Percentiles rank a stretch among this genome's conserved stretches.
phyloP scores from a whole-genome alignment of 2,113 vertebrate genomes.

The Lophochroa leadbeateri region DNA sequence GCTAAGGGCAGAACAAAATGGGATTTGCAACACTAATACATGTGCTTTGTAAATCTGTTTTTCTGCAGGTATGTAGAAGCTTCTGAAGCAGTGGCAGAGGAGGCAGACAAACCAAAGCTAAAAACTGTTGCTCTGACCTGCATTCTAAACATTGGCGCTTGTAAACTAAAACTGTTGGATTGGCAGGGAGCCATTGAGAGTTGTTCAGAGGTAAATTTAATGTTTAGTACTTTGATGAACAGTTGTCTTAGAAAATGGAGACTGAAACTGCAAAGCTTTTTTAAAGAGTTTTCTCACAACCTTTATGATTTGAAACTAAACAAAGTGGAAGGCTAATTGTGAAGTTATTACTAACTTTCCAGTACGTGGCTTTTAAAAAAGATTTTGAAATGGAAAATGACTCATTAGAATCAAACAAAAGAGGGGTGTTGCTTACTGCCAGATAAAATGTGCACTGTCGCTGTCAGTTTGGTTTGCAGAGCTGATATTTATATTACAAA shows the following conservation, averaged over 20 bases:
- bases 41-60: neutral
- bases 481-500: neutral
- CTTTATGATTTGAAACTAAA: neutral
- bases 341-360: neutral
- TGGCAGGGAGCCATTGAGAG: conserved; percentile 91
- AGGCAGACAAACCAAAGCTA: conserved; percentile 78
- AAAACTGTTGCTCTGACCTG: conserved; percentile 86
- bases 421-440: neutral
- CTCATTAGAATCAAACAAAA: neutral
- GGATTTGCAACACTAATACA: neutral
- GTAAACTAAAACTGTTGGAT: conserved; percentile 87
- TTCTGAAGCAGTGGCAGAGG: conserved; percentile 76
- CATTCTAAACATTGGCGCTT: conserved; percentile 89
- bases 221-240: neutral
- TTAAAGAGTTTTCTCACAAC: neutral
- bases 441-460: neutral
- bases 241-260: neutral
- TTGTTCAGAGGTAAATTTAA: conserved; percentile 85
- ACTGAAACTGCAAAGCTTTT: neutral
- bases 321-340: neutral
- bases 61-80: conserved; percentile 85
- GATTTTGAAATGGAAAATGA: neutral
- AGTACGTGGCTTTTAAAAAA: neutral
- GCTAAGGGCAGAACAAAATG: neutral
- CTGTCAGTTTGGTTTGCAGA: neutral